Conservation (phyloP, 2,888 invertebrate species). For the Spisula subtruncata region DNA sequence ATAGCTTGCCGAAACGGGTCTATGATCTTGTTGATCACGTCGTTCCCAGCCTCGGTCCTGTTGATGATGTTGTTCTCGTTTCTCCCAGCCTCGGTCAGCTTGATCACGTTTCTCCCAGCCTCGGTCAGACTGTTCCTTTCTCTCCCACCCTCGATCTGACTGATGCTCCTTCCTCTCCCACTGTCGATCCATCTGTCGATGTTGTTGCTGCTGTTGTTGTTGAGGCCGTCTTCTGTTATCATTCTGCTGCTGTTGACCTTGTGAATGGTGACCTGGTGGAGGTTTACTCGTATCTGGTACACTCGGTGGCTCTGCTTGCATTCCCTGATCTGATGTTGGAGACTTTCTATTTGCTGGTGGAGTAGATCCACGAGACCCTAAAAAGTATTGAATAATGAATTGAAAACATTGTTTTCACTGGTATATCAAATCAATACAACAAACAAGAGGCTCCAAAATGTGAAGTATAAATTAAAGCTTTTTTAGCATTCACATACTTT, state of each 20-base stretch:
- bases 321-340: slow-evolving; percentile 93
- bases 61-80: slow-evolving; percentile 47
- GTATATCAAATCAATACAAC: too few relatives aligned
- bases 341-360: slow-evolving; percentile 84
- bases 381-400: slow-evolving; percentile 23
- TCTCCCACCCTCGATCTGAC: slow-evolving; percentile 53
- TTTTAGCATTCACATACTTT: too few relatives aligned
- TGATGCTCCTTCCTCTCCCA: slow-evolving; percentile 62
- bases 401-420: background rate
- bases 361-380: slow-evolving; percentile 88
- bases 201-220: slow-evolving; percentile 69
- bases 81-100: slow-evolving; percentile 36
- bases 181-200: slow-evolving; percentile 62
- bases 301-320: slow-evolving; percentile 89
- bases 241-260: slow-evolving; percentile 62
- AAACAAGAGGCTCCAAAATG: too few relatives aligned
- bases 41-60: slow-evolving; percentile 52
- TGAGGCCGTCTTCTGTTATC: slow-evolving; percentile 53
- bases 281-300: slow-evolving; percentile 71
- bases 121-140: slow-evolving; percentile 60
- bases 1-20: slow-evolving; percentile 71
- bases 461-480: too few relatives aligned
- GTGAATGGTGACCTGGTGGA: slow-evolving; percentile 68
- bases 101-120: slow-evolving; percentile 49
- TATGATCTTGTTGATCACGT: slow-evolving; percentile 54